phyloP scores from a whole-genome alignment of 30 jellyfish, hydroid and myxozoan species.

The Nemopilema nomurai region DNA sequence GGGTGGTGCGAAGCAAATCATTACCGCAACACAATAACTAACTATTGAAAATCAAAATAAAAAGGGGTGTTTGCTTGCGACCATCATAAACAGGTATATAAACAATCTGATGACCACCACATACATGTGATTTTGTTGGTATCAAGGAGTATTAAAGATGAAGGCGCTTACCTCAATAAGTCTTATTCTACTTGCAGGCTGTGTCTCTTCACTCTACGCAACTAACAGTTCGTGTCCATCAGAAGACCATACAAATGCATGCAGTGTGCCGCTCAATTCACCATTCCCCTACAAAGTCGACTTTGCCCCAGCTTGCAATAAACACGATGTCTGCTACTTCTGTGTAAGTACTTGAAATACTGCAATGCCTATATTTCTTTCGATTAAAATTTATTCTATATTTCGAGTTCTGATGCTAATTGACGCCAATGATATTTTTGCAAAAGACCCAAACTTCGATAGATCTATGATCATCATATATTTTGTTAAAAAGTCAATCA shows the following conservation, averaged over 20 bases:
- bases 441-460: too few relatives aligned
- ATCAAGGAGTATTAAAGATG: not conserved
- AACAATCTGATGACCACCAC: not conserved
- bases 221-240: not conserved
- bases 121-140: not conserved
- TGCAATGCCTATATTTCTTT: not conserved
- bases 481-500: too few relatives aligned
- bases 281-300: conserved; percentile 78
- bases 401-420: not conserved
- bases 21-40: not conserved
- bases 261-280: conserved; percentile 69
- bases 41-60: too few relatives aligned
- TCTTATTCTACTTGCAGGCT: not conserved
- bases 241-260: conserved; percentile 40
- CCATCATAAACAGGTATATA: not conserved
- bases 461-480: too few relatives aligned
- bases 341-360: conserved; percentile 67
- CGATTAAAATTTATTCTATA: not conserved
- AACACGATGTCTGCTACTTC: conserved; percentile 88
- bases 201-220: not conserved
- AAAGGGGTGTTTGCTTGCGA: not conserved
- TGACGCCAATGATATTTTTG: too few relatives aligned
- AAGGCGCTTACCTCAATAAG: not conserved
- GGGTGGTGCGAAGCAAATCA: not conserved
- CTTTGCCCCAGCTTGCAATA: conserved; percentile 88